Base-by-base conservation (phyloP, 92 coral and sea anemone species). In the Zoanthus solanderi region DNA sequence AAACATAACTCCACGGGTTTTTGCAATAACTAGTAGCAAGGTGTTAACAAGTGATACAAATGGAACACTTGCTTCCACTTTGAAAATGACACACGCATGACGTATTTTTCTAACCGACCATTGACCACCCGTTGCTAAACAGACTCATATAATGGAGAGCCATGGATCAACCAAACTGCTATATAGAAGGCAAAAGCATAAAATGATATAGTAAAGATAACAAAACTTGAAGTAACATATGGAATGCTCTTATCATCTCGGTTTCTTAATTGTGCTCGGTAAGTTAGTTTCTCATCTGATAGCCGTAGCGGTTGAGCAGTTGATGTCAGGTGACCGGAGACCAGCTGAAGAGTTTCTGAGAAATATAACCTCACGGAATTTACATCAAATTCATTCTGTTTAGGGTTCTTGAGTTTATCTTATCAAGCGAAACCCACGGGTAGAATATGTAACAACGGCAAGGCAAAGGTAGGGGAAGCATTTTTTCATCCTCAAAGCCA, bases 381-480 rank as follows among this genome's bases (percentile, higher is more conserved):
- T 44, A 1, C 7, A 7, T 58, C 14, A 47, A 2, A 2, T 23
- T 75, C 5, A 16, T 75, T 3, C 23, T 45, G 14, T 75, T 75
- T 37, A 75, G 79, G 84, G 42, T 37, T 79, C 37, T 37, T 79
- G 50, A 60, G 53, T 8, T 58, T 9, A 31, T 46, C n/a, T 42
- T 7, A 15, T 16, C 84, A 56, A 58, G 84, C 84, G 11, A 30
- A 79, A 42, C 32, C 31, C 44, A 60, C 84, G 44, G 84, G 84
- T 37, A 79, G 84, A 79, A 58, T 79, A 31, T 79, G 84, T 37
- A 61, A 34, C 53, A 79, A 57, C 4, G 84, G 84, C 30, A 57
- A 37, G 9, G 45, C 84, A 79, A 71, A 79, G 84, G 84, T 79
- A 79, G 2, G 42, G 42, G 4, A 37, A 37, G 42, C 42, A 37